Evolutionary conservation across 2,888 invertebrate genomes (phyloP), one percentile per base, ranked within the genome.

Genomic region (Plebejus melissa): DNA sequence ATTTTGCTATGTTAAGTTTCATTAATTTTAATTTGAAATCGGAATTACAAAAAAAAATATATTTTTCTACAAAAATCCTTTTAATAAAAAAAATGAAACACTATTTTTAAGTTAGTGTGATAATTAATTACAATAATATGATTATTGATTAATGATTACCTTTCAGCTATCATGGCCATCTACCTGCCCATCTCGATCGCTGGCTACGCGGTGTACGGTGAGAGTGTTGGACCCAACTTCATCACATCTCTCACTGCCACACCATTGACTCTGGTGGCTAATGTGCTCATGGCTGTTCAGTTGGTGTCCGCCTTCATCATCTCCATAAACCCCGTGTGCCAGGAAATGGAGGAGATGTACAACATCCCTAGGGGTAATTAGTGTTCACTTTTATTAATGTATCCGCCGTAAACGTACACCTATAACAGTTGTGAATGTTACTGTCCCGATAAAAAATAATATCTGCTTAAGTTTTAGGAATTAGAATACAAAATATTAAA

Each of bases 291-390:
- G 93, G 94, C 95, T 0, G 81, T 94, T 4, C 96, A 96, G 85
- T 91, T 96, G 28, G 85, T 96, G 46, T 90, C 95, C 74, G 96
- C 96, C 41, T 96, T 96, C 84, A 88, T 96, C 77, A 96, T 96
- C 80, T 94, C 96, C 78, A 94, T 96, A 79, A 96, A 96, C 88
- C 96, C 96, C 0, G 95, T 96, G 60, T 95, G 95, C 82, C 96
- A 96, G 86, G 95, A 96, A 82, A 83, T 96, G 76, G 96, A 96
- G 83, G 95, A 96, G 82, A 88, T 95, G 2, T 94, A 96, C 80
- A 92, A 91, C 75, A 91, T 96, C 5, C 95, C 95, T 2, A 91
- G 91, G 82, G 89, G 96, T 96, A 83, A 22, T 22, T 22, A 11
- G 60, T 28, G 11, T 6, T 16, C 13, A 57, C 7, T 22, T 7